Evolutionary conservation across 2,113 vertebrate genomes (phyloP), one percentile per base, ranked within the genome.

Genomic region (Gymnobelideus leadbeateri): DNA sequence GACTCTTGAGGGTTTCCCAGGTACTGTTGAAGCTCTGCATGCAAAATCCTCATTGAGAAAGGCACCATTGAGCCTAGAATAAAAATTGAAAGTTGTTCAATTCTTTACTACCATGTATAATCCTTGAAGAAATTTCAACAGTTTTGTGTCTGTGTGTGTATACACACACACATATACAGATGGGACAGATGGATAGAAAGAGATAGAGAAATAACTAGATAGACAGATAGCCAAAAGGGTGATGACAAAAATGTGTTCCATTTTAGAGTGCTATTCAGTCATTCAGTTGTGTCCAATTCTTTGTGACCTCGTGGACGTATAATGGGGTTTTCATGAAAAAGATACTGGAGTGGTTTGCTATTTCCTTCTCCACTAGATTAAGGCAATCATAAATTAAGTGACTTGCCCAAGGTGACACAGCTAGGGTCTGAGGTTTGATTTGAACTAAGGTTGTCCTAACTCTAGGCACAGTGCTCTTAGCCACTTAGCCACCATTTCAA

Each of bases 11-110:
- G 99, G 97, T 99, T 99, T 93, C 99, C 99, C 94, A 99, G 97
- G 97, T 99, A 99, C 97, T 99, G 99, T 95, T 99, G 99, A 91
- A 99, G 99, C 97, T 99, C 99, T 0, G 99, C 99, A 37, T 99
- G 99, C 92, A 99, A 98, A 98, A 99, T 98, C 89, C 99, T 97
- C 99, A 99, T 99, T 50, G 99, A 99, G 97, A 99, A 99, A 57
- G 99, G 99, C 94, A 99, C 99, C 99, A 99, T 99, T 94, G 99
- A 99, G 96, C 99, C 99, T 99, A 97, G 31, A 97, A 96, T 8
- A 0, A 92, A 4, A 96, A 96, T 8, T 9, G 26, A 23, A 52
- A 93, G 0, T 9, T 89, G 46, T 90, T 92, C 25, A 89, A 55
- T 90, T 21, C 46, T 16, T 26, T 90, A 53, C 50, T 68, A 0